phyloP scores from a whole-genome alignment of 1,140 invertebrate genomes.

The Ceratina australensis region DNA sequence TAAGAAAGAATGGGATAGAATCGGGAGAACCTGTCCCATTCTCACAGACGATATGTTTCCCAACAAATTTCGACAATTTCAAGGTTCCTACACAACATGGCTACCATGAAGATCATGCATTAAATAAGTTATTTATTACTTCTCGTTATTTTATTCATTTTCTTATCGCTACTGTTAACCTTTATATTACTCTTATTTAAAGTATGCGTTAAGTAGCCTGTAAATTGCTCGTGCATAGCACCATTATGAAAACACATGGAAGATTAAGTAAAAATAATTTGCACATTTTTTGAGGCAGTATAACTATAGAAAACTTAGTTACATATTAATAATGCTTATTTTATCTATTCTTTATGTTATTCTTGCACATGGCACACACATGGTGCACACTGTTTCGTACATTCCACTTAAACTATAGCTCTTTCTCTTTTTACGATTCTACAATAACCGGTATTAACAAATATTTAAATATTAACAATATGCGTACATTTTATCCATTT shows the following conservation, averaged over 20 bases:
- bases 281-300: too few species aligned
- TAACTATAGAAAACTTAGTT: neutral
- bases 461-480: neutral
- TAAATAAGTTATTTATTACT: conserved; percentile 15
- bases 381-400: too few species aligned
- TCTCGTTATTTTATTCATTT: neutral
- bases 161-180: too few species aligned
- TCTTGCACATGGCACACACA: too few species aligned
- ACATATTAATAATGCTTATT: too few species aligned
- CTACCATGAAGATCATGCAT: neutral
- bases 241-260: too few species aligned
- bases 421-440: too few species aligned
- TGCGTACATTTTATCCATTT: conserved; percentile 11
- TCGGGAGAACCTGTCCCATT: neutral
- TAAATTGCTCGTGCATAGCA: too few species aligned
- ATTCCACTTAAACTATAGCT: too few species aligned
- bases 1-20: neutral
- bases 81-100: conserved; percentile 28
- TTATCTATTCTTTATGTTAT: too few species aligned
- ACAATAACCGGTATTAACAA: neutral
- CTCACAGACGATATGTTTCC: neutral
- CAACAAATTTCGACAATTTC: conserved; percentile 8
- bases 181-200: neutral
- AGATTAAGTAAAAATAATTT: too few species aligned
- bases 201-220: too few species aligned